Evolutionary conservation across 2,888 invertebrate genomes (phyloP), one percentile per base, ranked within the genome.

Genomic region (Galerucella calmariensis): DNA sequence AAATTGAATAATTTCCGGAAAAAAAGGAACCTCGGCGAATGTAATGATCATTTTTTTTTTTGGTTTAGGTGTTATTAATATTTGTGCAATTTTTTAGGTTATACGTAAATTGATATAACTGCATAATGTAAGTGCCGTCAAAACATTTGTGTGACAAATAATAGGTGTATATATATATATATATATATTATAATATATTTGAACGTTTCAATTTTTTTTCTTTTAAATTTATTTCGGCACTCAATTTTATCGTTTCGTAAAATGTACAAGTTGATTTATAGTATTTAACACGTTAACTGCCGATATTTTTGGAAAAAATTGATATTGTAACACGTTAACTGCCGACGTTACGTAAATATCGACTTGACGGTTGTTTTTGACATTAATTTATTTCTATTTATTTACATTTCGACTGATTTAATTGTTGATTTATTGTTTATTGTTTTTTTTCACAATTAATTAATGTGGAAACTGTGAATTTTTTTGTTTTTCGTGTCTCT

Each of bases 61-160:
- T 76, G 78, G 75, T 80, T 48, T 46, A 46, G 46, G 80, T 80
- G 74, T 69, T 78, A 79, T 35, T n/a, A 35, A 35, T 82, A 80
- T 58, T 76, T 74, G 84, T 85, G 85, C 84, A 85, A 85, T 84
- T 80, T 53, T 35, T 35, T n/a, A 48, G 80, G 78, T 82, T 83
- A 79, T 68, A 44, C 71, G 63, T 48, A 53, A 61, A 48, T 48
- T 48, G 12, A 51, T 66, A 67, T 65, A 66, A 63, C 80, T 79
- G 80, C 81, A 82, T 82, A 74, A 78, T 81, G 81, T 81, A 84
- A 85, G 85, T 86, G 85, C 85, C 84, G 85, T 84, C 82, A 82
- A 82, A 83, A 72, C 66, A 72, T 84, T 84, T 82, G 83, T 84
- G 84, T 83, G 85, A 85, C 84, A 85, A 84, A 82, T 85, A 84